Evolutionary conservation across 2,113 vertebrate genomes (phyloP).

Genomic region (Rhinichthys klamathensis): DNA sequence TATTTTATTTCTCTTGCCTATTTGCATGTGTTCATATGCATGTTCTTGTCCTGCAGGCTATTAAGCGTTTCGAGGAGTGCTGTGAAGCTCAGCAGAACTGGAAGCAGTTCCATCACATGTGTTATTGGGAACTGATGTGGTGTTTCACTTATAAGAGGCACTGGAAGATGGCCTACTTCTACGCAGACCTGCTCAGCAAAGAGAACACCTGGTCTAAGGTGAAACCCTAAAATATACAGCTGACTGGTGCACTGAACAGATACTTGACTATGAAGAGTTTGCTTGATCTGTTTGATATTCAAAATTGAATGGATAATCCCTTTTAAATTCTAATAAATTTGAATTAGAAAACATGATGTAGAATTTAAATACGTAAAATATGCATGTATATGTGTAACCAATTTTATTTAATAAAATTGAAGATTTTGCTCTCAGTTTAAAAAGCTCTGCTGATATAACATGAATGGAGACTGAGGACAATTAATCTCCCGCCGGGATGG

Average conservation of each 20-base stretch:
- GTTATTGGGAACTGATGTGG: slow-evolving; percentile 99
- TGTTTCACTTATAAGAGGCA: slow-evolving; percentile 96
- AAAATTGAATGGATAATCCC: neutral
- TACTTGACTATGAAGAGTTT: neutral
- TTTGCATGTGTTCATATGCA: slow-evolving; percentile 2
- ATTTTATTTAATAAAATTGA: neutral
- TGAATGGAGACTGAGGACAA: slow-evolving; percentile 11
- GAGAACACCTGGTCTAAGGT: slow-evolving; percentile 98
- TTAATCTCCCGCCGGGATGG: slow-evolving; percentile 2
- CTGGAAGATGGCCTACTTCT: slow-evolving; percentile 99
- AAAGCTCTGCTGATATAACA: neutral
- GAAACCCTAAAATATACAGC: slow-evolving; percentile 26
- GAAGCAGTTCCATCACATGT: slow-evolving; percentile 99
- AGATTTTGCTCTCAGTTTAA: neutral
- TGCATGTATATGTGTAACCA: neutral
- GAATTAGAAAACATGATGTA: neutral
- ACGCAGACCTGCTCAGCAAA: slow-evolving; percentile 94
- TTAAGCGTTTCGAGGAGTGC: slow-evolving; percentile 89
- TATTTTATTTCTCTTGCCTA: neutral
- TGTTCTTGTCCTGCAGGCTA: slow-evolving; percentile 77
- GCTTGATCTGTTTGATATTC: neutral
- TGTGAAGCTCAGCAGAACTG: slow-evolving; percentile 95
- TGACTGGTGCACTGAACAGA: neutral
- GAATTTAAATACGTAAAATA: neutral
- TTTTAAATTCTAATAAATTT: neutral